These are phyloP conservation scores for Phodopus roborovskii DNA, from an alignment of 2,113 vertebrate species.

Conservation along the genomic window DNA sequence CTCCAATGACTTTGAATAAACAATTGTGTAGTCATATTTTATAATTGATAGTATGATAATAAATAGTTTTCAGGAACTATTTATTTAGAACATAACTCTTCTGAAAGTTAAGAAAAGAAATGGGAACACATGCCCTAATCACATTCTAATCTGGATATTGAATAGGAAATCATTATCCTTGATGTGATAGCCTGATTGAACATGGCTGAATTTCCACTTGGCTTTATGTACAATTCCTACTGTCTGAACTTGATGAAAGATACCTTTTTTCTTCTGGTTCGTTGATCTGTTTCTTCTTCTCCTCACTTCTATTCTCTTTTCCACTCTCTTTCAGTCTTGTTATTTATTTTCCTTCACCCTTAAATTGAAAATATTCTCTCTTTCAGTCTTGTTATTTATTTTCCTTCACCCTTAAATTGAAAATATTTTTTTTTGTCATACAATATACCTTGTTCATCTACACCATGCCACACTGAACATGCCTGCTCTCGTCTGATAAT, in stretches of 20 bases:
- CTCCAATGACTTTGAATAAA: neutral
- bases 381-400: too few relatives aligned
- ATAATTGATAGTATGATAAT: too few relatives aligned
- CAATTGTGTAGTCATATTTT: neutral
- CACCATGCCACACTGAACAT: too few relatives aligned
- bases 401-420: neutral
- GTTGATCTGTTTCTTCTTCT: neutral
- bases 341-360: neutral
- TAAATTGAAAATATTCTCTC: too few relatives aligned
- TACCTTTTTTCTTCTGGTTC: neutral
- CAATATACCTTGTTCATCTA: neutral
- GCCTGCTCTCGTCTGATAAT: too few relatives aligned
- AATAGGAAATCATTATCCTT: neutral
- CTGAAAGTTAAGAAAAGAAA: neutral
- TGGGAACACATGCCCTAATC: fast-evolving
- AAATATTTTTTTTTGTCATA: neutral
- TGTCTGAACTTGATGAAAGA: neutral
- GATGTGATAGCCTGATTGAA: neutral
- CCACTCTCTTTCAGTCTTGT: neutral
- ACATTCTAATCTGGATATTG: neutral
- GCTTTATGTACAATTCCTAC: neutral
- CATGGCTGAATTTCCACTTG: neutral
- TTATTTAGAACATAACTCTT: neutral
- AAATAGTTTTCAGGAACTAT: neutral
- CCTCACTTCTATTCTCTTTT: neutral